Evolutionary conservation across 2,797 vertebrate species (phyloP).

Genomic region (Takifugu ocellatus): DNA sequence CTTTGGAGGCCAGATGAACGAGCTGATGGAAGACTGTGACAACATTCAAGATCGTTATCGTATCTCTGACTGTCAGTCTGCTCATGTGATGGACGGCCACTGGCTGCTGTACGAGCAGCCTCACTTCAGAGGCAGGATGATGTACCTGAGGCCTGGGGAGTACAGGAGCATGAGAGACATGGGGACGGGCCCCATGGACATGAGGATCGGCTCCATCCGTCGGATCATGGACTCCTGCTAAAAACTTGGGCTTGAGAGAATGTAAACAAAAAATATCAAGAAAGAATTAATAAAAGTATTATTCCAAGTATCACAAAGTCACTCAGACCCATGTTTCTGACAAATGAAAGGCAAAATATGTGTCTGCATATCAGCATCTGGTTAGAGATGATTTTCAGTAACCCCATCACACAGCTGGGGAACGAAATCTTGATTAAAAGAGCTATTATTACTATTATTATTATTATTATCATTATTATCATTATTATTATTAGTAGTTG

Average conservation of each 20-base stretch:
- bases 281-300: constrained; percentile 8
- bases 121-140: constrained; percentile 65
- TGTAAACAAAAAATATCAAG: constrained; percentile 31
- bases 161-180: constrained; percentile 71
- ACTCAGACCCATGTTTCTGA: neutral
- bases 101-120: constrained; percentile 69
- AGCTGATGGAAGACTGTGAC: constrained; percentile 67
- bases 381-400: too few relatives aligned
- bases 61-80: constrained; percentile 62
- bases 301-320: constrained; percentile 3
- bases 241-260: constrained; percentile 6
- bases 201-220: constrained; percentile 69
- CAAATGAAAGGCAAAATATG: neutral
- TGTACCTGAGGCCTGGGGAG: constrained; percentile 73
- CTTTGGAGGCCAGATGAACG: constrained; percentile 57
- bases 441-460: too few relatives aligned
- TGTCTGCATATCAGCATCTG: neutral
- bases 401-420: too few relatives aligned
- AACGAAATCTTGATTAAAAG: too few relatives aligned
- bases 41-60: constrained; percentile 48
- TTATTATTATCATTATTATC: too few relatives aligned
- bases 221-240: constrained; percentile 71
- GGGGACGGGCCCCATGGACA: constrained; percentile 56
- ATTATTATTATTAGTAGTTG: too few relatives aligned
- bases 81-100: constrained; percentile 65